Evolutionary conservation across 37 sponge, comb jelly and placozoan genomes (phyloP), one percentile per base, ranked within the genome.

Genomic region (Mnemiopsis leidyi): DNA sequence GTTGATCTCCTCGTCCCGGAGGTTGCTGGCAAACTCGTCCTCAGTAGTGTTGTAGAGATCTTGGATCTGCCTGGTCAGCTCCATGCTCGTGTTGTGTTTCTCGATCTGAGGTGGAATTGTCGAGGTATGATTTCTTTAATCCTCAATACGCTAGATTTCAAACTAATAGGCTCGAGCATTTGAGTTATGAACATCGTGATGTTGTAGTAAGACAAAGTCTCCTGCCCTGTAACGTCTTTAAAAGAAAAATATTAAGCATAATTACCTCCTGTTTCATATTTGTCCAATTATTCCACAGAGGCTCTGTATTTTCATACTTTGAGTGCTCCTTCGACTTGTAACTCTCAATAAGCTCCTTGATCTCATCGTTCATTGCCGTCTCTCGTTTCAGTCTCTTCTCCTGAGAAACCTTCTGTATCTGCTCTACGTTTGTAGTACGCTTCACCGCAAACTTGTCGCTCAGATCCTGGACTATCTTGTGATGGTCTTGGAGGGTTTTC

Each of bases 401-500:
- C 48, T 13, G 61, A 18, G 40, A 21, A 28, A 85, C 90, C 61
- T 85, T 85, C 90, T 85, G 13, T 28, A 85, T 37, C 29, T 85
- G 90, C 90, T 85, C 36, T 40, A 85, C 3, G 30, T 85, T 85
- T n/a, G 7, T 40, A 5, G 61, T 40, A 7, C 35, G 33, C 48
- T 85, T 85, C 25, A 26, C 90, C 0, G 40, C 21, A 28, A 28
- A 38, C 90, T 85, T 85, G 30, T 85, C 90, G 7, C 61, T 37
- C 5, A 85, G 61, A 9, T 85, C 90, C 35, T 38, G 61, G 0
- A 85, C 90, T 40, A 85, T 3, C 29, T 85, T 85, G 90, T 85
- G 90, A 29, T 85, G 90, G 48, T 85, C 90, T 39, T 85, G 90
- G 25, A 85, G 48, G 90, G 90, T 85, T 39, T 85, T 85, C 90